These are phyloP conservation scores for Bombus polaris DNA, from an alignment of 1,140 invertebrate genomes.

Conservation along the genomic window DNA sequence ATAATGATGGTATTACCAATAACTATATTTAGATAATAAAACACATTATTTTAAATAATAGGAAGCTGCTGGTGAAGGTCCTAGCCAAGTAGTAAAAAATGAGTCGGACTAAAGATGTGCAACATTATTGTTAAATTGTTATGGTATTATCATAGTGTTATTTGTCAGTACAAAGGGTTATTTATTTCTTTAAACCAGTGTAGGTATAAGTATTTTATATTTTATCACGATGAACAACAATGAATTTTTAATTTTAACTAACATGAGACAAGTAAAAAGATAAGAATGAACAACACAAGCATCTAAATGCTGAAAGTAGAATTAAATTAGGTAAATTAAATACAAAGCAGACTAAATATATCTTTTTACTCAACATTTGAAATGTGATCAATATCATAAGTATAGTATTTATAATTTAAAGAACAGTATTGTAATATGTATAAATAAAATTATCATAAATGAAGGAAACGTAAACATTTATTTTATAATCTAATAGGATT, in stretches of 20 bases:
- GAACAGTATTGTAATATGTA: neutral
- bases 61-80: neutral
- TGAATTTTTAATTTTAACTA: neutral
- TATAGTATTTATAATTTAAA: neutral
- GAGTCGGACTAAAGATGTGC: neutral
- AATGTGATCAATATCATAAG: neutral
- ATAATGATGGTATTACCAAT: neutral
- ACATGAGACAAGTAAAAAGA: neutral
- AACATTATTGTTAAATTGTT: neutral
- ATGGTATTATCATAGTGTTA: neutral
- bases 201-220: neutral
- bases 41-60: slow-evolving; percentile 27
- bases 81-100: neutral
- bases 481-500: neutral
- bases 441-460: neutral
- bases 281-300: neutral
- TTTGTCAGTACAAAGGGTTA: neutral
- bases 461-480: neutral
- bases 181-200: neutral
- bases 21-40: neutral
- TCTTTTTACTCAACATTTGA: neutral
- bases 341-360: neutral
- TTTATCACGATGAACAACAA: neutral
- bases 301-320: neutral
- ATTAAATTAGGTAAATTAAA: neutral